phyloP scores from a whole-genome alignment of 23 tunicate genomes.

The Trididemnum nubilum region DNA sequence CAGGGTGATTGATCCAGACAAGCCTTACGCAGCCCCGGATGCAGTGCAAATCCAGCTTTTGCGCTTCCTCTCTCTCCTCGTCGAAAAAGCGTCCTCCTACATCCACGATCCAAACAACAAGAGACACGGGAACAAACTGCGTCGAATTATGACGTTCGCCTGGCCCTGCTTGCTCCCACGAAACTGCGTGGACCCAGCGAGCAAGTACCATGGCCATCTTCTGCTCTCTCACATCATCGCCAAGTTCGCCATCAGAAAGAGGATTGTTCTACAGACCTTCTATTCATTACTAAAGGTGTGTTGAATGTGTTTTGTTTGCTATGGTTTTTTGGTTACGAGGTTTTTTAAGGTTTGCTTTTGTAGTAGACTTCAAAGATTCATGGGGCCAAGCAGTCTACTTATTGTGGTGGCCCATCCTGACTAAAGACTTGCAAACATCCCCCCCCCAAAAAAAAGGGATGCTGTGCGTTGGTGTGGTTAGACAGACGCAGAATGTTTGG shows the following conservation, averaged over 20 bases:
- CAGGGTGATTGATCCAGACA: slow-evolving; percentile 85
- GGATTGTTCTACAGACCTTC: slow-evolving; percentile 92
- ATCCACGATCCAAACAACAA: slow-evolving; percentile 87
- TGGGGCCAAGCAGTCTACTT: no score
- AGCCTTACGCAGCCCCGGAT: slow-evolving; percentile 86
- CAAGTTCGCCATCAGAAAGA: slow-evolving; percentile 70
- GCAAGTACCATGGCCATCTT: slow-evolving; percentile 96
- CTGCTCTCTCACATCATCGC: slow-evolving; percentile 92
- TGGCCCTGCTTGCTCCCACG: slow-evolving; percentile 94
- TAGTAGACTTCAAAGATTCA: no score
- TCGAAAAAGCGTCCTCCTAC: slow-evolving; percentile 83
- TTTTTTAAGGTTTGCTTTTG: no score
- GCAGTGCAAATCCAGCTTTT: slow-evolving; percentile 88
- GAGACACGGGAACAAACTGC: slow-evolving; percentile 87
- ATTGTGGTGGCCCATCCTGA: no score
- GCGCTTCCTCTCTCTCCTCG: slow-evolving; percentile 82
- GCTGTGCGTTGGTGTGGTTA: no score
- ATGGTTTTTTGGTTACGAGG: no score
- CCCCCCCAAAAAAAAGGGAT: no score
- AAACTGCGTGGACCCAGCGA: slow-evolving; percentile 95
- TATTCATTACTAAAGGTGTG: slow-evolving; percentile 87
- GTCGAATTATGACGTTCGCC: slow-evolving; percentile 95
- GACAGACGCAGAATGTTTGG: no score
- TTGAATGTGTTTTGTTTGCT: no score
- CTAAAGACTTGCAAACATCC: no score